Evolutionary conservation across 2,888 invertebrate genomes (phyloP).

Genomic region (Loripinus fragilis): DNA sequence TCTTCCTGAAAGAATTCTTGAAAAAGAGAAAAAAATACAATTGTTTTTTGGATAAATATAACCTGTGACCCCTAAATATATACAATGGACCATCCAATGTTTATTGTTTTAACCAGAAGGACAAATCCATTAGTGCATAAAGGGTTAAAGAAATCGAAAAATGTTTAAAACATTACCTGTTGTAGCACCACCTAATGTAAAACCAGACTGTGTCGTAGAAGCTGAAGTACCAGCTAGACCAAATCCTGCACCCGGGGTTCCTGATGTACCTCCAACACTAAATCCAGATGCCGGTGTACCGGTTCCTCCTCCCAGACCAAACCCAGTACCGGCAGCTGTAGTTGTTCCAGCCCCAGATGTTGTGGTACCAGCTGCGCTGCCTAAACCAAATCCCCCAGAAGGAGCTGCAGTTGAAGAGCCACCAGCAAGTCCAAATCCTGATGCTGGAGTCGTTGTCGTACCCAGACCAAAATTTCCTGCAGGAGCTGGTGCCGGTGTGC

Average conservation of each 20-base stretch:
- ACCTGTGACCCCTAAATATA: too few species aligned
- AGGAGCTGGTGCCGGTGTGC: constrained; percentile 1
- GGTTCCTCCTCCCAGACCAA: constrained; percentile 40
- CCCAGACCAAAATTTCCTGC: background rate
- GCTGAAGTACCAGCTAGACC: constrained; percentile 33
- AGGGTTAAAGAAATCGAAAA: too few species aligned
- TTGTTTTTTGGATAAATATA: too few species aligned
- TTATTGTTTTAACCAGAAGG: too few species aligned
- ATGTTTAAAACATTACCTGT: too few species aligned
- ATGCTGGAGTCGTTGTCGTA: constrained; percentile 52
- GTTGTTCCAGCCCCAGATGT: constrained; percentile 29
- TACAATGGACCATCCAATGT: too few species aligned
- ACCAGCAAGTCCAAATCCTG: constrained; percentile 36
- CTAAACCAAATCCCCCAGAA: constrained; percentile 29
- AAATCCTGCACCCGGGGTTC: constrained; percentile 40
- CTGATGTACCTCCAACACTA: constrained; percentile 9
- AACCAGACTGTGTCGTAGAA: constrained; percentile 18
- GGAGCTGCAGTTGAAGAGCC: constrained; percentile 22
- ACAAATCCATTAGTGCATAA: too few species aligned
- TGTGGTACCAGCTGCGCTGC: constrained; percentile 8
- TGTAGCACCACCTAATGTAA: constrained; percentile 23
- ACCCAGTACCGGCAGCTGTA: constrained; percentile 24
- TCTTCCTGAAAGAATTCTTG: too few species aligned
- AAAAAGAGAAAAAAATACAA: too few species aligned
- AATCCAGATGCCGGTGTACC: constrained; percentile 39